Base-by-base conservation (phyloP, 37 sponge, comb jelly and placozoan species). In the Hormiphora californensis region DNA sequence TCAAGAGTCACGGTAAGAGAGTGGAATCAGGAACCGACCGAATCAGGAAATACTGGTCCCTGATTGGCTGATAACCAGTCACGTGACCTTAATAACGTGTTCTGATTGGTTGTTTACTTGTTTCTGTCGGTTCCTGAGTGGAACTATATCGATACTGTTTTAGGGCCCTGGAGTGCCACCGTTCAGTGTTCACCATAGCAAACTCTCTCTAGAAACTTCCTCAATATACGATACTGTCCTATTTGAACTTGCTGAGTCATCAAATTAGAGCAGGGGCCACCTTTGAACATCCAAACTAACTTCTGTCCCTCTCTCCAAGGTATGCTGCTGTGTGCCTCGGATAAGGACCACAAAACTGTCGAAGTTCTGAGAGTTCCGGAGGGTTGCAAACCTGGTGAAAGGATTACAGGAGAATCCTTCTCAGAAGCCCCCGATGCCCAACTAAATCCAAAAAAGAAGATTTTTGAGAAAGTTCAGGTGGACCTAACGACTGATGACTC, bases 361-460 rank as follows among this genome's bases (percentile, higher is more conserved):
- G 96, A 95, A 40, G 88, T 63, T 0, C 86, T 95, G 51, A 85
- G 54, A 25, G 92, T 92, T 0, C 94, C 92, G 38, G 55, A 69
- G 19, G 91, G 87, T 53, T 90, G 86, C 21, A 88, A 87, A 39
- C 90, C 90, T 28, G 96, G 96, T 19, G 94, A 95, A 2, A 39
- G 55, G 32, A 36, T 63, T 8, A 67, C 37, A 53, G 22, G 67
- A 17, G 63, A 40, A 21, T 86, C 22, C 31, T 30, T 68, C 87
- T 40, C 34, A 88, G 19, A 32, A 90, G 92, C 63, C 5, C 96
- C 96, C 19, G 96, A 95, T 88, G 69, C 86, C 28, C 40, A 90
- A 37, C 88, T 95, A 3, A 95, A 95, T 65, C 91, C 96, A 31
- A 95, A 95, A 88, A 95, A 93, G 87, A 95, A 95, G 63, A 81